Evolutionary conservation across 2,888 invertebrate genomes (phyloP).

Genomic region (Dryocosmus kuriphilus): DNA sequence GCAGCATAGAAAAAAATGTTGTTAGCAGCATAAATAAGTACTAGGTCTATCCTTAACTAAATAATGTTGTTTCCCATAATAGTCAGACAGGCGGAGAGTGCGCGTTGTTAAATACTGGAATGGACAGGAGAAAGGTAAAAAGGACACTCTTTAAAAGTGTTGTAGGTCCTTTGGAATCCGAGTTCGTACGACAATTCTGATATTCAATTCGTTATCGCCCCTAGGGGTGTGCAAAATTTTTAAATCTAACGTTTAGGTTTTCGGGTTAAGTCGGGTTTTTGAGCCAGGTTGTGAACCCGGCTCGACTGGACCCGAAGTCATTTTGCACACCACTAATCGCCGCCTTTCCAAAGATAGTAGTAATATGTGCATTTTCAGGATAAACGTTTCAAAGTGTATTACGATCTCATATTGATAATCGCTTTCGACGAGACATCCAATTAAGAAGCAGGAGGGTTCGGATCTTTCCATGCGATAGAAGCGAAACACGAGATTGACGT

Average conservation of each 20-base stretch:
- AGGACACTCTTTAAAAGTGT: constrained; percentile 60
- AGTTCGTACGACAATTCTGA: constrained; percentile 59
- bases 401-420: constrained; percentile 58
- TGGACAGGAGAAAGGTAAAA: constrained; percentile 63
- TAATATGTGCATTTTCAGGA: constrained; percentile 45
- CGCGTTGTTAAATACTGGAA: constrained; percentile 58
- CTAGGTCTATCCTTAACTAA: constrained; percentile 57
- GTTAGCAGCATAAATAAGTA: constrained; percentile 69
- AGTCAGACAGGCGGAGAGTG: constrained; percentile 63
- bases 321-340: constrained; percentile 41
- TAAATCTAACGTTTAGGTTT: too few relatives aligned
- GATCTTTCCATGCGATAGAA: constrained; percentile 53
- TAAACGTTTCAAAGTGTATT: constrained; percentile 56
- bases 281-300: too few relatives aligned
- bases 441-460: constrained; percentile 43
- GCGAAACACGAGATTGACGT: constrained; percentile 51
- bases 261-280: too few relatives aligned
- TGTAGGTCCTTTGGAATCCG: constrained; percentile 63
- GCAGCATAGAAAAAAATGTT: constrained; percentile 79
- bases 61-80: constrained; percentile 63
- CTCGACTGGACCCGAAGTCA: too few relatives aligned
- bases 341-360: constrained; percentile 55
- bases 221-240: not conserved
- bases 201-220: constrained; percentile 63
- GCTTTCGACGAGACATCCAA: constrained; percentile 51